These are phyloP conservation scores for Toxonevra muliebris DNA, from an alignment of 2,888 invertebrate species.

Conservation along the genomic window DNA sequence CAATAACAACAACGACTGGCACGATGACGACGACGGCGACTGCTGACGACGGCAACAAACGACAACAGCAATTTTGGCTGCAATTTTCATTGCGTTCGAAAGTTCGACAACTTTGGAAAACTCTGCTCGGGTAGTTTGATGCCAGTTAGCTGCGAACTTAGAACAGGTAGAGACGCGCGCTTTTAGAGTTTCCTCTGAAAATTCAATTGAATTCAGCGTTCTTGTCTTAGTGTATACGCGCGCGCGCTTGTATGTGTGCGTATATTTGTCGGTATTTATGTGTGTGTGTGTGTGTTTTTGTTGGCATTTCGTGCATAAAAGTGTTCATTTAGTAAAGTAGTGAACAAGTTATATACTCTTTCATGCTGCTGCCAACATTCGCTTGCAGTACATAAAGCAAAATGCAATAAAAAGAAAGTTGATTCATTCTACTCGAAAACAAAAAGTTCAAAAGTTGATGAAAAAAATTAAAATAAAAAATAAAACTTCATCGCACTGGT, in stretches of 20 bases:
- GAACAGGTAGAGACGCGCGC: conserved; percentile 67
- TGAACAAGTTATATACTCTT: neutral
- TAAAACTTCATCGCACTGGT: neutral
- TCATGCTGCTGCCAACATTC: no score
- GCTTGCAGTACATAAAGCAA: no score
- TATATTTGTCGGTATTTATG: neutral
- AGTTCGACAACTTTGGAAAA: conserved; percentile 67
- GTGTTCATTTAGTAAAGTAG: neutral
- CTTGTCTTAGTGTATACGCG: neutral
- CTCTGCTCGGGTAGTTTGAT: conserved; percentile 60
- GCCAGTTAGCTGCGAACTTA: conserved; percentile 67
- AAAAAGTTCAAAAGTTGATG: conserved; percentile 17
- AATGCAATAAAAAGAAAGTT: neutral
- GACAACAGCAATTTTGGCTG: conserved; percentile 39
- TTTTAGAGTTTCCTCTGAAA: conserved; percentile 60
- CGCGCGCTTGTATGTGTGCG: neutral
- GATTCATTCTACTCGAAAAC: neutral
- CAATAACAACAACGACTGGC: neutral
- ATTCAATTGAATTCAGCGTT: conserved; percentile 35
- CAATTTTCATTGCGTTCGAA: conserved; percentile 60
- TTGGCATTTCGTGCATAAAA: neutral
- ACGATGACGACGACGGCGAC: neutral
- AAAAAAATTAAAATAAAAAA: no score
- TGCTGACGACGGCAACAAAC: conserved; percentile 21
- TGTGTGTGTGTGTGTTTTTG: neutral